phyloP scores from a whole-genome alignment of 2,888 invertebrate species.

The Drepana falcataria region DNA sequence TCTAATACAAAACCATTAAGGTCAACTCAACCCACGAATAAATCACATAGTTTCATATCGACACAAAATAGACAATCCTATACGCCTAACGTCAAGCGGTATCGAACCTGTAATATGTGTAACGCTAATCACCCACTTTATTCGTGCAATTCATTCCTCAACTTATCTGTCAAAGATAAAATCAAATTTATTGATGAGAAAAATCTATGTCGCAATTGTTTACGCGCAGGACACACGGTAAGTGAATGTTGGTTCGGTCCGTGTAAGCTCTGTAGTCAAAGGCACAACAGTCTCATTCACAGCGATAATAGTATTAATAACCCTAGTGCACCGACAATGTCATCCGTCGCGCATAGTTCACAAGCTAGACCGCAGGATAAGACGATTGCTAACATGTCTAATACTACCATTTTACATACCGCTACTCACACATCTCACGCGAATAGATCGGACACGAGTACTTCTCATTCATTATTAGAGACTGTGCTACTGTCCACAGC shows the following conservation, averaged over 20 bases:
- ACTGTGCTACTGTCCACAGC: conserved; percentile 19
- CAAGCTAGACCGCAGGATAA: conserved; percentile 1
- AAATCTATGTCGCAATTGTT: conserved; percentile 14
- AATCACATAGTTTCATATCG: conserved; percentile 9
- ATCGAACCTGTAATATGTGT: conserved; percentile 9
- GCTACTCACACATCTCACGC: conserved; percentile 1
- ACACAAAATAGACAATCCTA: conserved; percentile 7
- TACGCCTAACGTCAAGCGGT: conserved; percentile 8
- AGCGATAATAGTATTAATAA: conserved; percentile 1
- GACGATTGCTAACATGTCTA: not conserved
- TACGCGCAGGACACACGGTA: conserved; percentile 12
- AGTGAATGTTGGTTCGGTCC: conserved; percentile 11
- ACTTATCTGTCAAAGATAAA: conserved; percentile 8
- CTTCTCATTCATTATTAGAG: not conserved
- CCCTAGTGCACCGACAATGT: not conserved
- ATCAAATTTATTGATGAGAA: conserved; percentile 9
- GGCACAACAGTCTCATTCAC: conserved; percentile 12
- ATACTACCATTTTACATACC: conserved; percentile 1
- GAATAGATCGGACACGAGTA: not conserved
- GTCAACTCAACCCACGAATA: conserved; percentile 1
- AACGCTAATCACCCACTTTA: conserved; percentile 14
- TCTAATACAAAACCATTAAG: not conserved
- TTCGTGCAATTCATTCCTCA: conserved; percentile 11
- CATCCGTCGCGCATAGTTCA: not conserved
- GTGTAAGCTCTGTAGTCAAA: conserved; percentile 10